A percentile compares a stretch with the other conserved stretches of the same genome.
Conservation (phyloP, 1,140 invertebrate species). For the Parasteatoda tepidariorum region DNA sequence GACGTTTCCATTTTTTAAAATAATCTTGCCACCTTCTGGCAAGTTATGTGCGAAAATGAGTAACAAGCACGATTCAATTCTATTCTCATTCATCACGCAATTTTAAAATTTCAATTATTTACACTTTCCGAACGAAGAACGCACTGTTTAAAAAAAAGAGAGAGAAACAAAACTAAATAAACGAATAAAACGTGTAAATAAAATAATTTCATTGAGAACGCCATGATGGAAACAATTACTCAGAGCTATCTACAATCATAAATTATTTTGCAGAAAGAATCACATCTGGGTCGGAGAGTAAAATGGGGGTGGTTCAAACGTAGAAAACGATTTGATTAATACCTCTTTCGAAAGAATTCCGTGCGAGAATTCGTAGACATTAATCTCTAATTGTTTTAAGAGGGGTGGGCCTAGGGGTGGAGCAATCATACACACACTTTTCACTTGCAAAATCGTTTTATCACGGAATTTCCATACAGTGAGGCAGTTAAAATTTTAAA, state of each 20-base stretch:
- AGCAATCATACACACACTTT: background rate
- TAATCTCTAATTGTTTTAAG: slow-evolving; percentile 29
- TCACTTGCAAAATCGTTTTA: background rate
- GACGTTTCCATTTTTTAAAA: background rate
- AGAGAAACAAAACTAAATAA: background rate
- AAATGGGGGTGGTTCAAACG: background rate
- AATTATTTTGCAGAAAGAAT: slow-evolving; percentile 4
- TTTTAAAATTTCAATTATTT: slow-evolving; percentile 7
- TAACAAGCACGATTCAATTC: background rate
- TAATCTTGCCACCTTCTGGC: background rate
- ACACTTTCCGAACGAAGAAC: background rate
- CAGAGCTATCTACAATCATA: background rate
- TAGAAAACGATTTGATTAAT: slow-evolving; percentile 8
- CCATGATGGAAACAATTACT: background rate
- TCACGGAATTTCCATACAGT: background rate
- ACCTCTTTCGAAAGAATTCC: background rate
- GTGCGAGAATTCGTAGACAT: background rate
- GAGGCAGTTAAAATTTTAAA: slow-evolving; percentile 15
- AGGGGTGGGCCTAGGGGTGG: background rate
- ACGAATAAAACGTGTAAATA: background rate
- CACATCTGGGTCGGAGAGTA: no score
- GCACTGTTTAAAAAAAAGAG: background rate
- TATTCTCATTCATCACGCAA: slow-evolving; percentile 1
- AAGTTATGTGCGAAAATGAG: background rate
- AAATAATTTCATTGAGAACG: no score